Evolutionary conservation across 2,797 vertebrate species (phyloP).

Genomic region (Glyptemys insculpta): DNA sequence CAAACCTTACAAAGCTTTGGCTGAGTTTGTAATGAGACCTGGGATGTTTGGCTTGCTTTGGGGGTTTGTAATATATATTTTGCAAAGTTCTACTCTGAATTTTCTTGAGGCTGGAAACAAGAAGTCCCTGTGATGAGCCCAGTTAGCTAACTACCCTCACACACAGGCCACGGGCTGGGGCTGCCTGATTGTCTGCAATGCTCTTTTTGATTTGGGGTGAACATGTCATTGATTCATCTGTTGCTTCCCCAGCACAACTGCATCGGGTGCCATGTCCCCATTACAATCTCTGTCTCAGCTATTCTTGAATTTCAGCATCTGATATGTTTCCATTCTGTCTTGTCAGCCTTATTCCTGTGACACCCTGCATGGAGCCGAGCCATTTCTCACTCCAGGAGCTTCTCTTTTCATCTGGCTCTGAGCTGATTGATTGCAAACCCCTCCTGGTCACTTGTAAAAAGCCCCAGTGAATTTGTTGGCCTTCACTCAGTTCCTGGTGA

Average conservation of each 20-base stretch:
- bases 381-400: slow-evolving; percentile 20
- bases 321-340: slow-evolving; percentile 4
- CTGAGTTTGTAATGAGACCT: not conserved
- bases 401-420: not conserved
- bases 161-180: not conserved
- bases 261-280: not conserved
- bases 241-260: not conserved
- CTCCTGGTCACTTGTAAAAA: slow-evolving; percentile 31
- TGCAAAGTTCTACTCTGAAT: not conserved
- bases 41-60: not conserved
- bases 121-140: not conserved
- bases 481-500: not conserved
- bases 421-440: slow-evolving; percentile 16
- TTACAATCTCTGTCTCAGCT: not conserved
- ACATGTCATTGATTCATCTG: not conserved
- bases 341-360: not conserved
- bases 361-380: not conserved
- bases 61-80: not conserved
- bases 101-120: not conserved
- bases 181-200: not conserved
- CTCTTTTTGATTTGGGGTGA: not conserved
- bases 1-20: not conserved
- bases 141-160: not conserved
- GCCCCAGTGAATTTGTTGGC: not conserved
- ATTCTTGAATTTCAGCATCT: not conserved